phyloP scores from a whole-genome alignment of 2,888 invertebrate genomes.

The Thumatha senex region DNA sequence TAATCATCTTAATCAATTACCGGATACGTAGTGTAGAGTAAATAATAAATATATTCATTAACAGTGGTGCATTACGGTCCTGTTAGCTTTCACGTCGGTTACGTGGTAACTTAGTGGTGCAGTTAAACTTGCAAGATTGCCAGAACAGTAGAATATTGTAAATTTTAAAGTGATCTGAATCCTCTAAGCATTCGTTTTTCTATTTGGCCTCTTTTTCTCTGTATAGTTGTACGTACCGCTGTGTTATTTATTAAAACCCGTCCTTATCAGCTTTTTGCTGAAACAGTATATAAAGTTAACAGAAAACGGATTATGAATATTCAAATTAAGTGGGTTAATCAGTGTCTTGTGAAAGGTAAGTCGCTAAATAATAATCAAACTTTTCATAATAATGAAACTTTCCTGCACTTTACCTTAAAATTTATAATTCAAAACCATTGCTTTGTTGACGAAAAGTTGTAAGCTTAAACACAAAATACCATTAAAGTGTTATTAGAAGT shows the following conservation, averaged over 20 bases:
- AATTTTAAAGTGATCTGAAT: too few species aligned
- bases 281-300: background rate
- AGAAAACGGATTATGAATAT: background rate
- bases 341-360: background rate
- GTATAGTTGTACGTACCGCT: background rate
- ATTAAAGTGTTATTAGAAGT: constrained; percentile 60
- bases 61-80: too few species aligned
- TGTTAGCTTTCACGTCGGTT: too few species aligned
- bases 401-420: background rate
- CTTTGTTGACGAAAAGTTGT: constrained; percentile 4
- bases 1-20: too few species aligned
- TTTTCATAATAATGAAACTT: constrained; percentile 3
- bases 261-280: background rate
- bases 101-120: too few species aligned
- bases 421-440: constrained; percentile 9
- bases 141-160: too few species aligned
- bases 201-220: background rate
- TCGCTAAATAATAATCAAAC: background rate
- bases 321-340: background rate
- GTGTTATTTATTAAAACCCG: too few species aligned
- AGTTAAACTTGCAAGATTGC: too few species aligned
- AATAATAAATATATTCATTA: too few species aligned
- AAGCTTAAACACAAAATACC: constrained; percentile 22
- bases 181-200: too few species aligned
- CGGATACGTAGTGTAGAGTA: too few species aligned